Conservation (phyloP, 64 coral and sea anemone species). For the Stichodactyla helianthus region DNA sequence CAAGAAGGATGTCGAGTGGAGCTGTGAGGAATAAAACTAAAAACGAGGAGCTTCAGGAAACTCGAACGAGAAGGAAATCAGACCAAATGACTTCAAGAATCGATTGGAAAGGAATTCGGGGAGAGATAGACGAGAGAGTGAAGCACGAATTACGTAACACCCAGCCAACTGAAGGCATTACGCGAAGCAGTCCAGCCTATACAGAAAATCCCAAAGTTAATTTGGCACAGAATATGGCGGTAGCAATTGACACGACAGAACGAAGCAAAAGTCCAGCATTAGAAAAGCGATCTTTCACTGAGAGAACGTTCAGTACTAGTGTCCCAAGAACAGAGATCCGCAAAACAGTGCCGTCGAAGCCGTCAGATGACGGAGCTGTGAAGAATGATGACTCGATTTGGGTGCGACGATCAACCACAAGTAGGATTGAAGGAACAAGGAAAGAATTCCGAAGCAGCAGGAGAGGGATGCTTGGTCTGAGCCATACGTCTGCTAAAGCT, state of each 20-base stretch:
- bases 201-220: not conserved
- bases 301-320: not conserved
- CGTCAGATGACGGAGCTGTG: not conserved
- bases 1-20: not conserved
- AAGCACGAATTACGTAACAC: not conserved
- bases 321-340: not conserved
- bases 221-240: not conserved
- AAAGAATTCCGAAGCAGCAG: not conserved
- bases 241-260: not conserved
- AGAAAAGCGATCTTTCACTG: not conserved
- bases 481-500: not conserved
- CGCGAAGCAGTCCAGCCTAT: not conserved
- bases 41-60: not conserved
- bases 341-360: not conserved
- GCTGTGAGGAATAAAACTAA: not conserved
- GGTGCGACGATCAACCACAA: not conserved
- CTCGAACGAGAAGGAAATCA: not conserved
- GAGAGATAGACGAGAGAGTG: not conserved
- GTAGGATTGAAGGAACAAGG: not conserved
- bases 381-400: not conserved
- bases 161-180: not conserved
- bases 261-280: not conserved
- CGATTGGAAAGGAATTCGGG: not conserved
- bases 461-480: not conserved
- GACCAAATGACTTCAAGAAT: not conserved